Percentiles rank a stretch among this genome's conserved stretches.
Conservation (phyloP, 2,888 invertebrate species). For the Lasioglossum vierecki region DNA sequence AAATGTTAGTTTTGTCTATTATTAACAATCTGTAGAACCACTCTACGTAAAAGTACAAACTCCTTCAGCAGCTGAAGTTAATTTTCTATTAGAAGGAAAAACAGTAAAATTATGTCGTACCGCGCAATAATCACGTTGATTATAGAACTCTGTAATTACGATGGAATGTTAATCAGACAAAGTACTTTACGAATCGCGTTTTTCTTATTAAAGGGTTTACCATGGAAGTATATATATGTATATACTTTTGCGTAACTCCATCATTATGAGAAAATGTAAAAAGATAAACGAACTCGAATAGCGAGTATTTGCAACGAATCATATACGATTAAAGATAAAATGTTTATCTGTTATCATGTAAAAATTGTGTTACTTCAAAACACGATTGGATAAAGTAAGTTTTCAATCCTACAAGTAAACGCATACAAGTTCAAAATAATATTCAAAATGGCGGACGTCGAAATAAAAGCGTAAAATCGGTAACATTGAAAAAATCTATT, state of each 20-base stretch:
- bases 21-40: not conserved
- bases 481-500: not conserved
- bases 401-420: not conserved
- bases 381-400: not conserved
- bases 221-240: not conserved
- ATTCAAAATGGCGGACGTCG: not conserved
- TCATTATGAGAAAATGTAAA: conserved; percentile 16
- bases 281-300: not conserved
- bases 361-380: not conserved
- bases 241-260: not conserved
- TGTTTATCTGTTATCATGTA: not conserved
- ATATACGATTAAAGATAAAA: not conserved
- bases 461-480: not conserved
- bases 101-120: not conserved
- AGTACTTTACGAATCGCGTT: conserved; percentile 6
- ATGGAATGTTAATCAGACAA: conserved; percentile 20
- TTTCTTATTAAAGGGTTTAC: conserved; percentile 9
- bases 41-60: not conserved
- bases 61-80: not conserved
- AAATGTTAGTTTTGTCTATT: not conserved
- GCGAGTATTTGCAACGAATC: conserved; percentile 1
- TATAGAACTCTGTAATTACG: conserved; percentile 4
- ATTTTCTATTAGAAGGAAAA: conserved; percentile 4
- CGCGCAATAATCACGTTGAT: conserved; percentile 9
- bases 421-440: not conserved